Base-by-base conservation (phyloP, 1,140 invertebrate species). In the Brevipalpus yothersi region DNA sequence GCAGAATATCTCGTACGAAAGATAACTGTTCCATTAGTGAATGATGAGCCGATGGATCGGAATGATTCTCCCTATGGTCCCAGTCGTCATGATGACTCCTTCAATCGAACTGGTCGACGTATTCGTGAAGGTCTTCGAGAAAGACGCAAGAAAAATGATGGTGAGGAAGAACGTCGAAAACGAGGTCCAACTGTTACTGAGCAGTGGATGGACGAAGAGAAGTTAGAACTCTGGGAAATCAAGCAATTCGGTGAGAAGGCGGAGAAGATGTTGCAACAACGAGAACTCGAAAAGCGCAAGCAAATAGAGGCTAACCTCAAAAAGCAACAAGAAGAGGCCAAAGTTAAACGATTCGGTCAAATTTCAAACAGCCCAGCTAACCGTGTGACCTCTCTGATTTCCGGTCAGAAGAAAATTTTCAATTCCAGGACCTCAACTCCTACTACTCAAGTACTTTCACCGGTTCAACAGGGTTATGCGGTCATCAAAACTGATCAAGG, bases 151-250 rank as follows among this genome's bases (percentile, higher is more conserved):
- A 66, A 56, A 56, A 17, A 19, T 3, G 65, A 53, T 58, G 65
- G 49, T 45, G 66, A 56, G 54, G 66, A 51, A 60, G 66, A 53
- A 63, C 85, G 1, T 86, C 91, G 73, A 84, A 84, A 9, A 86
- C 86, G 82, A 10, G 85, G 90, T 66, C 88, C 88, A 1, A 83
- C 88, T 73, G 83, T 91, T 9, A 80, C 80, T 8, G 91, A 96
- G 71, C 83, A 86, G 68, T 96, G 92, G 91, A 82, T 93, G 0
- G 86, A 92, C 61, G 92, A 97, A 72, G 88, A 93, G 66, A 86
- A 89, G 67, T 71, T 97, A 21, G 91, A 96, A 69, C 69, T 96
- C 1, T 96, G 91, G 90, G 91, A 96, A 73, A 93, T 96, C 47
- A 87, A 88, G 68, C 84, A 86, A 64, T 96, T 92, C 71, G 86